phyloP scores from a whole-genome alignment of 2,113 vertebrate genomes.

The Saiga tatarica region DNA sequence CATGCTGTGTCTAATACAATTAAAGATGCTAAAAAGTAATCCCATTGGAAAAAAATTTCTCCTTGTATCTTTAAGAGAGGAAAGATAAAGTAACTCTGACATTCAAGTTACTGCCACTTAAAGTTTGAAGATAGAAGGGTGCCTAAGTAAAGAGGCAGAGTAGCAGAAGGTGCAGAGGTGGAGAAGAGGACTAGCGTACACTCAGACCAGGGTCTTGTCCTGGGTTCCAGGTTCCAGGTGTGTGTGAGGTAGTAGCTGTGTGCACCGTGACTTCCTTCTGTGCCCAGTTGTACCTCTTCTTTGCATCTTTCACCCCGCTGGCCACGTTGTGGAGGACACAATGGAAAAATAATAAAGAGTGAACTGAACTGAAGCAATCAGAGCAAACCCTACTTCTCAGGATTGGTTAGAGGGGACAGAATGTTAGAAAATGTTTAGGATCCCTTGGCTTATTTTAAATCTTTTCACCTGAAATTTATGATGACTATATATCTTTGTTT shows the following conservation, averaged over 20 bases:
- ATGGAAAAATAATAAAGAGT: neutral
- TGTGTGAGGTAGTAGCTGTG: neutral
- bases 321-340: neutral
- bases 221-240: neutral
- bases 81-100: neutral
- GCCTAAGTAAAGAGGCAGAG: neutral
- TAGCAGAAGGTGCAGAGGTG: neutral
- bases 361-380: neutral
- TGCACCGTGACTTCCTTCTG: neutral
- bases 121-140: constrained; percentile 11
- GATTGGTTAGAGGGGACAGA: neutral
- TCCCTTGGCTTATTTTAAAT: neutral
- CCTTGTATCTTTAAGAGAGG: neutral
- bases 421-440: neutral
- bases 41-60: neutral
- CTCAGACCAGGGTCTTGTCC: neutral
- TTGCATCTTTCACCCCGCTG: neutral
- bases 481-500: neutral
- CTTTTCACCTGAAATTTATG: neutral
- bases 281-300: neutral
- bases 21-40: neutral
- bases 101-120: neutral
- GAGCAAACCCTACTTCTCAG: neutral
- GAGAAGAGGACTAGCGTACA: neutral
- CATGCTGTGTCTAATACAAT: neutral